Evolutionary conservation across 2,113 vertebrate genomes (phyloP), one percentile per base, ranked within the genome.

Genomic region (Xyliphius kryptos): DNA sequence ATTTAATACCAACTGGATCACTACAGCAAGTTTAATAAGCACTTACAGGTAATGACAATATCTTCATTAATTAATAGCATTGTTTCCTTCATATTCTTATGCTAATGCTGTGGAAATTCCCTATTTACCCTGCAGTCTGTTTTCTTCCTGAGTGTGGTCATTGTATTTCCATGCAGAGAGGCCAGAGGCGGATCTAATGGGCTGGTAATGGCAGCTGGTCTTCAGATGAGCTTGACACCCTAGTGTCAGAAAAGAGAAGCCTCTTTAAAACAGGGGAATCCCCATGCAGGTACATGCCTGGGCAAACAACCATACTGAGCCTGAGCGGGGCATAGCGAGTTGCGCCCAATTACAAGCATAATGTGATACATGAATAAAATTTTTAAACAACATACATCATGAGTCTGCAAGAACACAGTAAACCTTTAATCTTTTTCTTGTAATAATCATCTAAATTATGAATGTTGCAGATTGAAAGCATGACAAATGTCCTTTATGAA

Each of bases 271-370:
- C 8, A 21, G 67, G 77, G 77, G 61, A 77, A 69, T 76, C 65
- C 77, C 74, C 72, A 12, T 3, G 11, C 63, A 74, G 73, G 63
- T 79, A 79, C 77, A 79, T 79, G 77, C 67, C 74, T 59, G 70
- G 77, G 66, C 74, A 41, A 67, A 63, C 56, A 52, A 43, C 70
- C 63, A 5, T 17, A 43, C 57, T 16, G 26, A 20, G 9, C 43
- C 60, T 40, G 13, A 15, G 32, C 15, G 38, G 10, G 17, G 32
- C 16, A 46, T 9, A 10, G 22, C 43, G 15, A 16, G 7, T 48
- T n/a, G 43, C 6, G 1, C 40, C n/a, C 14, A 1, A n/a, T n/a
- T n/a, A 14, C 14, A 6, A 5, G 12, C 13, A 2, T 6, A n/a
- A n/a, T 6, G 3, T 6, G n/a, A n/a, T n/a, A 46, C 43, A n/a